These are phyloP conservation scores for Luperina nickerlii DNA, from an alignment of 2,888 invertebrate species.

Conservation along the genomic window DNA sequence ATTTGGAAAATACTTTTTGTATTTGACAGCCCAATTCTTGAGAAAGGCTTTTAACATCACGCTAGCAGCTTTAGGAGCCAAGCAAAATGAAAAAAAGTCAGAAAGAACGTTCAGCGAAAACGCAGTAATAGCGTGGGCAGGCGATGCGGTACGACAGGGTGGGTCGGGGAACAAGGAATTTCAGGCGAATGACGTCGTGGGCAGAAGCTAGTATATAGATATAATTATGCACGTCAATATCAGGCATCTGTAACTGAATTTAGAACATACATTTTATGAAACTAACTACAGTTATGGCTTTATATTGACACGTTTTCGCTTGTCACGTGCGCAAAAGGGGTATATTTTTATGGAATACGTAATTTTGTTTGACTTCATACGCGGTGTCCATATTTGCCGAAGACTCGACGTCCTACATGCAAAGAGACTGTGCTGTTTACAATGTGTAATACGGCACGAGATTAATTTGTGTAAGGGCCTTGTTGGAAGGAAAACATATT, in stretches of 20 bases:
- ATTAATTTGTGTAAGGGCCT: background rate
- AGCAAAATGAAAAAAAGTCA: too few relatives aligned
- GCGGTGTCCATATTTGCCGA: constrained; percentile 90
- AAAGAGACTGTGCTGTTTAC: constrained; percentile 80
- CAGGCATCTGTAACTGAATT: constrained; percentile 14
- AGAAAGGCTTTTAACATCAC: too few relatives aligned
- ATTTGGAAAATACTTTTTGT: too few relatives aligned
- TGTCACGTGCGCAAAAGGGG: constrained; percentile 88
- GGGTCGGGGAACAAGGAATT: too few relatives aligned
- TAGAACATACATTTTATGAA: constrained; percentile 55
- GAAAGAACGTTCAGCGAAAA: too few relatives aligned
- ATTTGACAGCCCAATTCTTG: too few relatives aligned
- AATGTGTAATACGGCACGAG: constrained; percentile 62
- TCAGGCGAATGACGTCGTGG: too few relatives aligned
- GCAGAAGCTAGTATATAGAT: background rate
- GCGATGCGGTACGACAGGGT: too few relatives aligned
- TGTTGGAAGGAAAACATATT: too few relatives aligned
- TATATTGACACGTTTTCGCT: constrained; percentile 72
- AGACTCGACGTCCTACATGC: constrained; percentile 89
- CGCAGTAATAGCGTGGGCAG: too few relatives aligned
- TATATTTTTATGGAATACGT: constrained; percentile 91
- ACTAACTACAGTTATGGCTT: constrained; percentile 67
- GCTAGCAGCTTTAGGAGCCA: too few relatives aligned
- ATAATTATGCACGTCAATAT: background rate
- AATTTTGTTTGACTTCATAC: constrained; percentile 90